Conservation (phyloP, 2,113 vertebrate species). For the Silurus asotus region DNA sequence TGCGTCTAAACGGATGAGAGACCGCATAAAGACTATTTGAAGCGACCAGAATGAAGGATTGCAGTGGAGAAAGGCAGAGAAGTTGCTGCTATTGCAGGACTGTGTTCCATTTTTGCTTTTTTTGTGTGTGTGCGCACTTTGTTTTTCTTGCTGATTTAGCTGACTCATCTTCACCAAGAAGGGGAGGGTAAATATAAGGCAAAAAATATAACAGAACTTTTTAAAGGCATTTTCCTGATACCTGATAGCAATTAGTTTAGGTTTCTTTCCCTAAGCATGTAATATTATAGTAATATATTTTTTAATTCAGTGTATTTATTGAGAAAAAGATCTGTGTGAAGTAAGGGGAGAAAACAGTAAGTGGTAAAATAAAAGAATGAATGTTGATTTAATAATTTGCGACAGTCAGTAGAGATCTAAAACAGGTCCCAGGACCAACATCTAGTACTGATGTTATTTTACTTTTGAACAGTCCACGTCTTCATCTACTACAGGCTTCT, state of each 20-base stretch:
- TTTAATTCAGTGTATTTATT: not conserved
- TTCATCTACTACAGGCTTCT: not conserved
- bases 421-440: not conserved
- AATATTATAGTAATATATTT: not conserved
- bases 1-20: not conserved
- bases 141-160: not conserved
- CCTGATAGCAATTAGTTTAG: not conserved
- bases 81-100: constrained; percentile 9
- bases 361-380: not conserved
- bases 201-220: not conserved
- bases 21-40: constrained; percentile 26
- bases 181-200: not conserved
- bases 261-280: no score
- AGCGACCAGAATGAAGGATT: not conserved
- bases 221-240: not conserved
- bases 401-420: not conserved
- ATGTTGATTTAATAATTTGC: not conserved
- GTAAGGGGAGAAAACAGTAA: not conserved
- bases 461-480: not conserved
- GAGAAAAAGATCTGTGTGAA: not conserved
- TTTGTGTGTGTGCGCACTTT: not conserved
- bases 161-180: not conserved
- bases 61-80: not conserved
- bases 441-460: not conserved
- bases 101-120: not conserved